A percentile compares a stretch with the other conserved stretches of the same genome.
Conservation (phyloP, 2,113 vertebrate genomes). For the Toxotes jaculatrix region DNA sequence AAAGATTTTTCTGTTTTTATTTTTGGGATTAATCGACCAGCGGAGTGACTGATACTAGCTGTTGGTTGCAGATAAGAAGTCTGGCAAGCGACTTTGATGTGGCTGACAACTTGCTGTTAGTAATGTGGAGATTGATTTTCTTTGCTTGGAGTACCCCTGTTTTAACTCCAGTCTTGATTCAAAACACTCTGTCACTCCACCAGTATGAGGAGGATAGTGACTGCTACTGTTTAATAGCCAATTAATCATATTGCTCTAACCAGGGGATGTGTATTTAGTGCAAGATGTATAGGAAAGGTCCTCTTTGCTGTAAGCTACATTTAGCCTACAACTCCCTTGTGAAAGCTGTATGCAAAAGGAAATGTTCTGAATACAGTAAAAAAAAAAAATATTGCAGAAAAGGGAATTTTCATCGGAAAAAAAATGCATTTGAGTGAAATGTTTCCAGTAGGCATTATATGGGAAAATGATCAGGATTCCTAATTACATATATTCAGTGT, state of each 20-base stretch:
- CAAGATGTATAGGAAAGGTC: slow-evolving; percentile 7
- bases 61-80: slow-evolving; percentile 62
- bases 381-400: not conserved
- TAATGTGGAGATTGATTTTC: slow-evolving; percentile 63
- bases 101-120: slow-evolving; percentile 55
- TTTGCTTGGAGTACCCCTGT: slow-evolving; percentile 40
- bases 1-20: slow-evolving; percentile 47
- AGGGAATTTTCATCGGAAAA: not conserved
- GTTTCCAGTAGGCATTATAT: not conserved
- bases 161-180: slow-evolving; percentile 41
- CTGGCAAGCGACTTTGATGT: slow-evolving; percentile 49
- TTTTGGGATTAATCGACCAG: slow-evolving; percentile 54
- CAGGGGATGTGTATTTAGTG: slow-evolving; percentile 2
- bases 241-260: slow-evolving; percentile 36
- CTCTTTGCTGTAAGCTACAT: slow-evolving; percentile 1
- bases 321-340: not conserved
- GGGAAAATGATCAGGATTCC: not conserved
- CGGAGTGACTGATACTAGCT: slow-evolving; percentile 53
- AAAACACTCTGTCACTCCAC: slow-evolving; percentile 46
- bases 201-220: slow-evolving; percentile 7
- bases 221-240: slow-evolving; percentile 26
- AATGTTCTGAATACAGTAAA: not conserved
- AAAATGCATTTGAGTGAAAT: slow-evolving; percentile 17
- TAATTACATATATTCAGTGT: slow-evolving; percentile 10
- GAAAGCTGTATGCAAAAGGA: not conserved